Conservation (phyloP, 2,888 invertebrate species). For the Cataglyphis livida region DNA sequence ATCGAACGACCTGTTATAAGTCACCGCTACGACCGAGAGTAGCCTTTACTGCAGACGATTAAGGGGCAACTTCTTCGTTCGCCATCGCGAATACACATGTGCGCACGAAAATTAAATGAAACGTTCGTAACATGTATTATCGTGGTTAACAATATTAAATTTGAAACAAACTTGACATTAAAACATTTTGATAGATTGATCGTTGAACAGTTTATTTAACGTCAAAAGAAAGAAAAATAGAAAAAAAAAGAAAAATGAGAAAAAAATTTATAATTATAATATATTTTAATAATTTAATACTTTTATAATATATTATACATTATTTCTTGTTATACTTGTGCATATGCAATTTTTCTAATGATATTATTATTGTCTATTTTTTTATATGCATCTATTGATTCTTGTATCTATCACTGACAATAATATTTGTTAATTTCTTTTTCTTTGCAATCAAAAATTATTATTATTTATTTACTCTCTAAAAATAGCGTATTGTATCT, state of each 20-base stretch:
- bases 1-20: conserved; percentile 70
- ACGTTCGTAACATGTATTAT: conserved; percentile 7
- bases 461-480: neutral
- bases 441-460: neutral
- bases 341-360: neutral
- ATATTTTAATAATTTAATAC: neutral
- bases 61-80: conserved; percentile 48
- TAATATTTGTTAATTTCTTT: neutral
- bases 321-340: neutral
- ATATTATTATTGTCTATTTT: neutral
- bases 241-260: neutral
- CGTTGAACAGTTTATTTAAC: neutral
- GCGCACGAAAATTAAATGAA: conserved; percentile 64
- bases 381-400: neutral
- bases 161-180: neutral
- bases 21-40: conserved; percentile 61
- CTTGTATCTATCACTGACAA: neutral
- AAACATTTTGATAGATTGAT: neutral
- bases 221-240: neutral
- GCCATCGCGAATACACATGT: conserved; percentile 28
- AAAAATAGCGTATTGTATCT: neutral
- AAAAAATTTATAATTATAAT: neutral
- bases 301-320: neutral
- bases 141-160: neutral
- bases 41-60: conserved; percentile 58